A percentile compares a stretch with the other conserved stretches of the same genome.
Evolutionary conservation across 2,888 invertebrate genomes (phyloP).

Genomic region (Oegoconia quadripuncta): DNA sequence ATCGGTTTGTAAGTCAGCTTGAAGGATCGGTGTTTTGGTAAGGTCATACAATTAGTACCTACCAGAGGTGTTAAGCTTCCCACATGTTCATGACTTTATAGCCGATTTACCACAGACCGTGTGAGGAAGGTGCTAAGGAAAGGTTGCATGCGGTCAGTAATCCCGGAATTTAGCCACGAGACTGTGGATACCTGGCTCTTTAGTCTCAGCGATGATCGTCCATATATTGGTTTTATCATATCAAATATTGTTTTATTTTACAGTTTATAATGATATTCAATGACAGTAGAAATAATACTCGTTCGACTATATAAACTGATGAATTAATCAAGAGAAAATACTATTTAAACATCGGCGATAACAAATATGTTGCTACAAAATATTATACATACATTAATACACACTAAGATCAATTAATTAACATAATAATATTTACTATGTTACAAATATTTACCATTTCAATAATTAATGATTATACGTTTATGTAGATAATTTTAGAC

Average conservation of each 20-base stretch:
- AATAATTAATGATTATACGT: conserved; percentile 19
- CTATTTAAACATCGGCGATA: no score
- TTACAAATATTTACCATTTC: no score
- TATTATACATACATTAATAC: no score
- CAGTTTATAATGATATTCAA: conserved; percentile 8
- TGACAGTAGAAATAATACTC: conserved; percentile 13
- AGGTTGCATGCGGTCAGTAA: conserved; percentile 59
- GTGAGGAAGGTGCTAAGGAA: conserved; percentile 49
- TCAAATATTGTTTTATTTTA: no score
- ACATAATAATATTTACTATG: no score
- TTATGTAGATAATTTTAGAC: conserved; percentile 51
- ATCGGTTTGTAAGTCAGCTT: conserved; percentile 29
- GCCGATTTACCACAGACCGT: conserved; percentile 42
- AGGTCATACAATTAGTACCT: conserved; percentile 55
- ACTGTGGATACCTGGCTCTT: conserved; percentile 25
- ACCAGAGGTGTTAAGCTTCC: conserved; percentile 40
- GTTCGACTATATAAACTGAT: no score
- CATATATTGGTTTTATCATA: neutral
- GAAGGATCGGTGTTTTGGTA: conserved; percentile 34
- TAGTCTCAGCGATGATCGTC: neutral
- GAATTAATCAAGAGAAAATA: no score
- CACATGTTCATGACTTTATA: conserved; percentile 20
- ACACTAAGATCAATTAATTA: no score
- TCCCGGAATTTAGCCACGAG: conserved; percentile 32
- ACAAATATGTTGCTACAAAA: no score